Evolutionary conservation across 2,888 invertebrate species (phyloP).

Genomic region (Patella pellucida): DNA sequence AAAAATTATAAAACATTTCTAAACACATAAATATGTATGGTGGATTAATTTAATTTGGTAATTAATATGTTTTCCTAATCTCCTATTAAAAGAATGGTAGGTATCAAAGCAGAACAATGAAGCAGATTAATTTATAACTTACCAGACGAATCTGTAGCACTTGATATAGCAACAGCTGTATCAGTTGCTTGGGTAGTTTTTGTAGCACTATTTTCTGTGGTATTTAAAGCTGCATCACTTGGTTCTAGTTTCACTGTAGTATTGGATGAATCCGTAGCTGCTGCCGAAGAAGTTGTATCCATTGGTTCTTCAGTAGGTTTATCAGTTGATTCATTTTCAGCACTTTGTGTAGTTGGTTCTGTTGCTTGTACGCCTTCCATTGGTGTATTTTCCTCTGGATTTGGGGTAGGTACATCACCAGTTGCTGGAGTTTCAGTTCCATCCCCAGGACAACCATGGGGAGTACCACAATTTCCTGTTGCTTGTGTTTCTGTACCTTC

Average conservation of each 20-base stretch:
- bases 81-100: no score
- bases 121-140: no score
- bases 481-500: conserved; percentile 3
- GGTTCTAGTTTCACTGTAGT: neutral
- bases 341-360: conserved; percentile 25
- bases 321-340: conserved; percentile 25
- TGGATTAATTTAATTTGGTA: no score
- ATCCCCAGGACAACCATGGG: conserved; percentile 14
- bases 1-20: conserved; percentile 13
- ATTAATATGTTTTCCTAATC: no score
- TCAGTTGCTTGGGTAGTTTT: neutral
- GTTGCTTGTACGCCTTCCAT: conserved; percentile 32
- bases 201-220: neutral
- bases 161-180: neutral
- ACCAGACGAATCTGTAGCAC: neutral
- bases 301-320: conserved; percentile 47
- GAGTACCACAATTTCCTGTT: conserved; percentile 29
- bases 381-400: conserved; percentile 32
- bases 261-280: conserved; percentile 10
- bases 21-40: no score
- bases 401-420: conserved; percentile 31
- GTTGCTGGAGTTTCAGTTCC: conserved; percentile 21
- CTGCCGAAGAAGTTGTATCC: conserved; percentile 35
- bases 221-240: neutral
- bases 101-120: no score